Conservation (phyloP, 2,797 vertebrate species). For the Adelosebastes latens region DNA sequence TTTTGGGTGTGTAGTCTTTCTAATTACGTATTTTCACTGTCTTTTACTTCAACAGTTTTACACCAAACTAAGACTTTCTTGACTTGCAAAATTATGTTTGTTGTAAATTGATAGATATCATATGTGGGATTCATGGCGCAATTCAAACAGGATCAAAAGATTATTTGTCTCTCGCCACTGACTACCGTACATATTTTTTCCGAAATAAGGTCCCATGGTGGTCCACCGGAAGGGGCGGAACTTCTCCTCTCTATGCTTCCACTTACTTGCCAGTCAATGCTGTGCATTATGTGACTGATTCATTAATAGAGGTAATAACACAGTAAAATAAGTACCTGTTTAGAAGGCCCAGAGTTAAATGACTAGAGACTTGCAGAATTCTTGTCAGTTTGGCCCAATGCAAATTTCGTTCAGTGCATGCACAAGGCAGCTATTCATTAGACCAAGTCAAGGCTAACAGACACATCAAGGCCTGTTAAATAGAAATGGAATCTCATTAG, state of each 20-base stretch:
- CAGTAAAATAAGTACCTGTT: neutral
- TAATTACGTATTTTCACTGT: too few relatives aligned
- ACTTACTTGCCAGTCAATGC: neutral
- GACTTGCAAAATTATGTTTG: too few relatives aligned
- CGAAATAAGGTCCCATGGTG: too few relatives aligned
- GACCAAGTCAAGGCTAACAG: constrained; percentile 18
- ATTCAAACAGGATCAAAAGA: too few relatives aligned
- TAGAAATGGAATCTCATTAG: constrained; percentile 57
- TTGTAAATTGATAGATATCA: too few relatives aligned
- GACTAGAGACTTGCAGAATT: neutral
- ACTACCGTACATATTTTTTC: too few relatives aligned
- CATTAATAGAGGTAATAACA: neutral
- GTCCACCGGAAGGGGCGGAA: too few relatives aligned
- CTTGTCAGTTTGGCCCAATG: constrained; percentile 25
- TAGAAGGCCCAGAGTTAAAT: neutral
- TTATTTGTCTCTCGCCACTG: too few relatives aligned
- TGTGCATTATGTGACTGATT: neutral
- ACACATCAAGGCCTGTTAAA: constrained; percentile 34
- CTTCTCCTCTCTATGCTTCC: neutral
- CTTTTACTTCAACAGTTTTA: too few relatives aligned
- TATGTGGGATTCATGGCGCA: too few relatives aligned
- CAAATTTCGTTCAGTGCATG: constrained; percentile 22
- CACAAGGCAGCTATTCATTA: constrained; percentile 39
- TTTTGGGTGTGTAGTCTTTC: too few relatives aligned
- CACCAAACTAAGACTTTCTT: too few relatives aligned